A percentile compares a stretch with the other conserved stretches of the same genome.
These are phyloP conservation scores for Acanthosepion pharaonis DNA, from an alignment of 2,888 invertebrate genomes.

Conservation along the genomic window DNA sequence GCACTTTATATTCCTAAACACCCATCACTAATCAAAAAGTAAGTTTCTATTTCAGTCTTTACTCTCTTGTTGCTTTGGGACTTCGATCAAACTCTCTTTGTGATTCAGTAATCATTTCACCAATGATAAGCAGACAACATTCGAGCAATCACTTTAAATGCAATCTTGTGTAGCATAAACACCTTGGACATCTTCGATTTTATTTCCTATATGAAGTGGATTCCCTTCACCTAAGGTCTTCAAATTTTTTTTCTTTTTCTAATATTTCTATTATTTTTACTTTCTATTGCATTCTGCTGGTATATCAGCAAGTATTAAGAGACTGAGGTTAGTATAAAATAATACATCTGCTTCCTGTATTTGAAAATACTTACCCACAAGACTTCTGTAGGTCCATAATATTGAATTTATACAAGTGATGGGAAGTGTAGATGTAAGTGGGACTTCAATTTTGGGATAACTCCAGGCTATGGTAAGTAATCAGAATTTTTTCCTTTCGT, in stretches of 20 bases:
- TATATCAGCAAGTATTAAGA: background rate
- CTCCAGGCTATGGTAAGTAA: background rate
- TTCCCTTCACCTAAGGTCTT: background rate
- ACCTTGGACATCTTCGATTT: background rate
- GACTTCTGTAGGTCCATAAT: background rate
- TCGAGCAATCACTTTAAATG: background rate
- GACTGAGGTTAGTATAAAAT: background rate
- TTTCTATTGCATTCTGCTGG: background rate
- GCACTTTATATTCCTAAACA: background rate
- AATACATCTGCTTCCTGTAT: background rate
- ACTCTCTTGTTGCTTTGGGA: background rate
- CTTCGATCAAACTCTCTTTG: background rate
- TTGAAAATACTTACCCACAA: background rate
- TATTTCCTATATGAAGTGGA: background rate
- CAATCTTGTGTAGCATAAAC: background rate
- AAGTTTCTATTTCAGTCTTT: background rate
- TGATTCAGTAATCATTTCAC: conserved; percentile 20
- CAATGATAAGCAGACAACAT: background rate
- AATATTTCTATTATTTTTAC: background rate
- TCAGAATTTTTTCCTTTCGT: background rate
- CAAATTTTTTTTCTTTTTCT: background rate
- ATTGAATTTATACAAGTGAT: background rate
- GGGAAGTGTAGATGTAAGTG: background rate
- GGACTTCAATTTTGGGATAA: background rate
- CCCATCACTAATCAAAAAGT: background rate